Conservation (phyloP, 2,113 vertebrate genomes). For the Lonchura striata region DNA sequence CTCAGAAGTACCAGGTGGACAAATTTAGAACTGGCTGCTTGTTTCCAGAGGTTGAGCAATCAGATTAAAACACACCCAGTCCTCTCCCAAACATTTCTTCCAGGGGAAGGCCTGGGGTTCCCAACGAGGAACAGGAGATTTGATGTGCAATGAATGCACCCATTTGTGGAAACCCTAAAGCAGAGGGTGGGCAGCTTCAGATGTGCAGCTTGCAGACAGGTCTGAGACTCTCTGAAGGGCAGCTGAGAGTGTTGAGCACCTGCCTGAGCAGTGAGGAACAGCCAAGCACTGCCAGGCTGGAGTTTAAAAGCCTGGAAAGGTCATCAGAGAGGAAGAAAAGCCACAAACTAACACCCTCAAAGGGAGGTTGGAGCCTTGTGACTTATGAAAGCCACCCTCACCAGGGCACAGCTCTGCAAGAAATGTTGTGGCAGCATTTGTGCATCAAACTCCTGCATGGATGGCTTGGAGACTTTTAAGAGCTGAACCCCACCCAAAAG, state of each 20-base stretch:
- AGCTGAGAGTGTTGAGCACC: not conserved
- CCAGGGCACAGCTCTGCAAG: not conserved
- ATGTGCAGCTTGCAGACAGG: not conserved
- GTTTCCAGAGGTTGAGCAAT: not conserved
- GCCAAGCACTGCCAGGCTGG: not conserved
- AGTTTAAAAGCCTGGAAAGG: not conserved
- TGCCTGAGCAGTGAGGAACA: not conserved
- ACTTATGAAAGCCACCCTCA: accelerated
- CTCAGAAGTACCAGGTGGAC: not conserved
- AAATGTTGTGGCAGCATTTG: not conserved
- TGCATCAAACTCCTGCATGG: not conserved
- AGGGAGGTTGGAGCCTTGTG: not conserved
- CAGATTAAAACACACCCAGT: not conserved
- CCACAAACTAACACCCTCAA: not conserved
- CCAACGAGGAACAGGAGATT: not conserved
- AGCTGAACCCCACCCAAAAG: not conserved
- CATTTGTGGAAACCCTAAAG: not conserved
- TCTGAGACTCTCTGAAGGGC: not conserved
- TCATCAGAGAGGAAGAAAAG: not conserved
- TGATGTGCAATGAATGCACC: not conserved
- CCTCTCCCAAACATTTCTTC: not conserved
- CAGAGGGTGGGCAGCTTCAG: not conserved
- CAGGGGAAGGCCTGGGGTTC: not conserved
- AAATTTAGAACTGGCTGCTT: not conserved
- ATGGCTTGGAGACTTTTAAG: accelerated